Base-by-base conservation (phyloP, 2,888 invertebrate genomes). In the Campaea margaritaria region DNA sequence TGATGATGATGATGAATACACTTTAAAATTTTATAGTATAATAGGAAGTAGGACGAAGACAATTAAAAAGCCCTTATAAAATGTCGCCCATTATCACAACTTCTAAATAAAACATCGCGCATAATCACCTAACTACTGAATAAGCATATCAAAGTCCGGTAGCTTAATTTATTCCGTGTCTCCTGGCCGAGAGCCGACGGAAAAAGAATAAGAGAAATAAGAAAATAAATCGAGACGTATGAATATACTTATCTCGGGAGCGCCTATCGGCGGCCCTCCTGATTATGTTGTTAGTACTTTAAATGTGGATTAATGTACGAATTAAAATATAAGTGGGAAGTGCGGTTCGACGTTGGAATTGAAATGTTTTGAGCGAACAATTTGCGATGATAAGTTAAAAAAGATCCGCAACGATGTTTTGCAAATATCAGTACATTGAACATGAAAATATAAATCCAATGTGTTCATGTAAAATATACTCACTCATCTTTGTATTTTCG, bases 151-250 rank as follows among this genome's bases (percentile, higher is more conserved):
- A 79, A 87, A 88, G 74, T 85, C 85, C 91, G 77, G 91, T 90
- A 91, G 91, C 91, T 85, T 90, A 91, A 91, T 90, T 79, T 88
- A 91, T 90, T 83, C 90, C 73, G 81, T 86, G 87, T 88, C 83
- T 75, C 74, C 69, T 85, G 87, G 83, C 74, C 72, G 62, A 67
- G 72, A 69, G 75, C 68, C 73, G 80, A 78, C 70, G 76, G 76
- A 79, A 80, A 74, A 75, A 70, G 70, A 70, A 76, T 62, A 74
- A 71, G 75, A 60, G 53, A 58, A 59, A 52, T 16, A 48, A 72
- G 27, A 50, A 41, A 70, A 55, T 55, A 51, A 64, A 56, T 57
- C 60, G 61, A 65, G 53, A 60, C 62, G 54, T 67, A 67, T 62
- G 66, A 61, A 66, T 64, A 64, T 64, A 62, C 53, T 61, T 57